Evolutionary conservation across 2,888 invertebrate genomes (phyloP).

Genomic region (Lasioglossum malachurum): DNA sequence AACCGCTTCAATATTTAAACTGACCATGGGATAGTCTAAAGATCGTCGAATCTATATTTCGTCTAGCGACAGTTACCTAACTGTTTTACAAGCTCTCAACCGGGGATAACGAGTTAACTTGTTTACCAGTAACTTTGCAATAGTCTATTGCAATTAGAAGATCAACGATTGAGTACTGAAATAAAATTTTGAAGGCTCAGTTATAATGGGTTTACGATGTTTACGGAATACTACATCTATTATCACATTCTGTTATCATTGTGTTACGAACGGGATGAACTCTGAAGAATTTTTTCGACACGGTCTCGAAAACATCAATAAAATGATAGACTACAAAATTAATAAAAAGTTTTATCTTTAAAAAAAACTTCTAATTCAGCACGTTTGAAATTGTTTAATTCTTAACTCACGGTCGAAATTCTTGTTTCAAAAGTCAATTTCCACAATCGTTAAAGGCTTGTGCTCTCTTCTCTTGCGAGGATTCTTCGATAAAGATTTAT

Average conservation of each 20-base stretch:
- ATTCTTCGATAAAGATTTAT: neutral
- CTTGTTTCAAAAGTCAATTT: neutral
- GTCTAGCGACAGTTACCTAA: neutral
- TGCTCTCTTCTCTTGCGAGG: neutral
- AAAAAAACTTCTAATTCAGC: neutral
- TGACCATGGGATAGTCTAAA: neutral
- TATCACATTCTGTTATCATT: neutral
- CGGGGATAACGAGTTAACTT: neutral
- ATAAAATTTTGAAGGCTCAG: neutral
- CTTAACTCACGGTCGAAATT: neutral
- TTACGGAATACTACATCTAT: neutral
- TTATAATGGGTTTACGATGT: neutral
- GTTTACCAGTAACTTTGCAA: neutral
- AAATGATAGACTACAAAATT: neutral
- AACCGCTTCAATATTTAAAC: neutral
- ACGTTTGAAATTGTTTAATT: neutral
- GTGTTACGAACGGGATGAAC: neutral
- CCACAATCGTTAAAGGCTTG: neutral
- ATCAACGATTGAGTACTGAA: neutral
- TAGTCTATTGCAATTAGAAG: neutral
- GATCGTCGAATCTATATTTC: neutral
- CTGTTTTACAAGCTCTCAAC: neutral
- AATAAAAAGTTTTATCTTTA: neutral
- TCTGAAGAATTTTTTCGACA: neutral
- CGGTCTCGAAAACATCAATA: neutral